These are phyloP conservation scores for Tricholauxania praeusta DNA, from an alignment of 2,888 invertebrate genomes.

Conservation along the genomic window DNA sequence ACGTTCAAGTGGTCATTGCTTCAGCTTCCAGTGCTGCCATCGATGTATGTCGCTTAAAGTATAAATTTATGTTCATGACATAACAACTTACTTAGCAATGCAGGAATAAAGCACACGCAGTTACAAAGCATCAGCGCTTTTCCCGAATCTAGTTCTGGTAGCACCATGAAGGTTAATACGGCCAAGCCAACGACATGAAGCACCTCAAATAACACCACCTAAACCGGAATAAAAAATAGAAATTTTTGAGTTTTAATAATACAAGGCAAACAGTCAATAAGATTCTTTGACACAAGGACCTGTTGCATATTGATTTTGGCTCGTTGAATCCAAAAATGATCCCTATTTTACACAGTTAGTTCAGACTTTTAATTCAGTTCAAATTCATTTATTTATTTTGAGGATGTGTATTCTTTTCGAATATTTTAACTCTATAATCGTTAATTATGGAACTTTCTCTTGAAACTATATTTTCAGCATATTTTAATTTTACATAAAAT, in stretches of 20 bases:
- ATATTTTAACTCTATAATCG: too few relatives aligned
- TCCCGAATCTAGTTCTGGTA: conserved; percentile 85
- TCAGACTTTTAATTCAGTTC: too few relatives aligned
- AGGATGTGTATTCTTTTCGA: too few relatives aligned
- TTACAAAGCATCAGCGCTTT: conserved; percentile 88
- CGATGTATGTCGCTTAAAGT: too few relatives aligned
- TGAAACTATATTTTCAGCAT: too few relatives aligned
- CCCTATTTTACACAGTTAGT: too few relatives aligned
- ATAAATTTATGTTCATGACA: not conserved
- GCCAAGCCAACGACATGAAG: conserved; percentile 83
- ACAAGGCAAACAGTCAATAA: not conserved
- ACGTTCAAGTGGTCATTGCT: too few relatives aligned
- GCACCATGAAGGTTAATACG: conserved; percentile 78
- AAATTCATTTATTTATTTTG: too few relatives aligned
- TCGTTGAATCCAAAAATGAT: too few relatives aligned
- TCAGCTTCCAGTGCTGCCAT: too few relatives aligned
- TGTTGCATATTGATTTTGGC: not conserved
- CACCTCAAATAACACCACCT: conserved; percentile 80
- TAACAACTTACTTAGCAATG: conserved; percentile 74
- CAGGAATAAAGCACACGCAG: conserved; percentile 85
- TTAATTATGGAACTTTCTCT: too few relatives aligned
- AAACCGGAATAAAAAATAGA: conserved; percentile 49
- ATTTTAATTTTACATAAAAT: too few relatives aligned
- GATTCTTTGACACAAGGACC: not conserved
- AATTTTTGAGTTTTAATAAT: conserved; percentile 2